Evolutionary conservation across 2,888 invertebrate species (phyloP).

Genomic region (Drosophila prostipennis): DNA sequence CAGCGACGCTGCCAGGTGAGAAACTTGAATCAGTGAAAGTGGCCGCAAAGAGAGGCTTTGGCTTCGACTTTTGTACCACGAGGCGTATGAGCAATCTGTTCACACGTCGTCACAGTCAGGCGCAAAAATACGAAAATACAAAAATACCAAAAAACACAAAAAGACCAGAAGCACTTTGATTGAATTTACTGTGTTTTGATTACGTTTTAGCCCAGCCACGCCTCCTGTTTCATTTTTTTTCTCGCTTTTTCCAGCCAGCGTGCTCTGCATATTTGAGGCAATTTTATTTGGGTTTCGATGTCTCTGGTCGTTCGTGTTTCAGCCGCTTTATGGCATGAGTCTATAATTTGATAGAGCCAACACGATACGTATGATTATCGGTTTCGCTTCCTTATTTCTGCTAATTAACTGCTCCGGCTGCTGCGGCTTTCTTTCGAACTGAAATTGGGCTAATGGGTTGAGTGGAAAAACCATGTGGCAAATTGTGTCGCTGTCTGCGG

Average conservation of each 20-base stretch:
- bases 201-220: conserved; percentile 55
- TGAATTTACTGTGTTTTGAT: conserved; percentile 63
- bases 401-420: conserved; percentile 62
- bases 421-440: conserved; percentile 54
- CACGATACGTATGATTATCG: conserved; percentile 64
- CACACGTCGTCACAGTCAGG: conserved; percentile 62
- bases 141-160: conserved; percentile 11
- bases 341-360: conserved; percentile 67
- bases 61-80: conserved; percentile 43
- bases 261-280: conserved; percentile 48
- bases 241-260: conserved; percentile 16
- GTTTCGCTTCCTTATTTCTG: conserved; percentile 73
- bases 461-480: conserved; percentile 14
- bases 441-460: conserved; percentile 61
- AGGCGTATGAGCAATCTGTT: conserved; percentile 71
- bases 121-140: conserved; percentile 12
- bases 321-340: conserved; percentile 49
- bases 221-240: conserved; percentile 2
- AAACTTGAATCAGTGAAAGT: conserved; percentile 79
- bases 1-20: conserved; percentile 50
- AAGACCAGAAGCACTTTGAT: conserved; percentile 73
- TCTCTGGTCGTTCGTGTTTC: conserved; percentile 50
- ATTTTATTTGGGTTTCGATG: conserved; percentile 76
- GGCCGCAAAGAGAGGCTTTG: conserved; percentile 33
- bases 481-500: conserved; percentile 42